These are phyloP conservation scores for Phymatocera aterrima DNA, from an alignment of 2,888 invertebrate species.

Conservation along the genomic window DNA sequence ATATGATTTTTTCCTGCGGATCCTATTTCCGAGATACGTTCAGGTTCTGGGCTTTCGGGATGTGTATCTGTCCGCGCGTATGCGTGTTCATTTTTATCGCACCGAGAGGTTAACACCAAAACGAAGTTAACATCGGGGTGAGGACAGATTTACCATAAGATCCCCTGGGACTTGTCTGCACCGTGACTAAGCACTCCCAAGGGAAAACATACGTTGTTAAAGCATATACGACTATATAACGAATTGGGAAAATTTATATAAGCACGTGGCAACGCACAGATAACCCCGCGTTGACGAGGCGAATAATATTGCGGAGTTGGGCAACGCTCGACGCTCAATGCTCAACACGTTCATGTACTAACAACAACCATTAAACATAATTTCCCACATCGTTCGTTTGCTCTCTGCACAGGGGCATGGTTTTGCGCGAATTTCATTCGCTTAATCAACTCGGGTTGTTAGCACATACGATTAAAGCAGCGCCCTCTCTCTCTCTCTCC, in stretches of 20 bases:
- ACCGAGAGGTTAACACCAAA: conserved; percentile 57
- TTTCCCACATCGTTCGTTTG: neutral
- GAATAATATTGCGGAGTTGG: neutral
- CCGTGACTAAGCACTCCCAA: conserved; percentile 68
- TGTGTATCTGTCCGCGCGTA: no score
- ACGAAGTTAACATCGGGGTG: conserved; percentile 68
- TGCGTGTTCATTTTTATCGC: conserved; percentile 14
- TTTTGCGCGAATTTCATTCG: conserved; percentile 64
- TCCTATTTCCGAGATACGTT: conserved; percentile 19
- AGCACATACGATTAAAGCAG: conserved; percentile 49
- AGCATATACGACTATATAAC: conserved; percentile 63
- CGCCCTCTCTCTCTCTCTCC: neutral
- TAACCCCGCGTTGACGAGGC: neutral
- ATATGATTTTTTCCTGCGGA: neutral
- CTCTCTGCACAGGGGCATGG: no score
- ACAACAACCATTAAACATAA: conserved; percentile 21
- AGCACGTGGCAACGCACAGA: conserved; percentile 26
- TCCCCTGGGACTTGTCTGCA: conserved; percentile 64
- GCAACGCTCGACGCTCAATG: neutral
- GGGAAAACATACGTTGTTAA: conserved; percentile 63
- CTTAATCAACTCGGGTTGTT: conserved; percentile 72
- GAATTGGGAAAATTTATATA: conserved; percentile 70
- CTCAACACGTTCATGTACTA: no score
- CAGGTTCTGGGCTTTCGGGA: neutral
- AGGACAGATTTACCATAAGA: conserved; percentile 68